phyloP scores from a whole-genome alignment of 2,113 vertebrate species.

The Phrynosoma blainvillii region DNA sequence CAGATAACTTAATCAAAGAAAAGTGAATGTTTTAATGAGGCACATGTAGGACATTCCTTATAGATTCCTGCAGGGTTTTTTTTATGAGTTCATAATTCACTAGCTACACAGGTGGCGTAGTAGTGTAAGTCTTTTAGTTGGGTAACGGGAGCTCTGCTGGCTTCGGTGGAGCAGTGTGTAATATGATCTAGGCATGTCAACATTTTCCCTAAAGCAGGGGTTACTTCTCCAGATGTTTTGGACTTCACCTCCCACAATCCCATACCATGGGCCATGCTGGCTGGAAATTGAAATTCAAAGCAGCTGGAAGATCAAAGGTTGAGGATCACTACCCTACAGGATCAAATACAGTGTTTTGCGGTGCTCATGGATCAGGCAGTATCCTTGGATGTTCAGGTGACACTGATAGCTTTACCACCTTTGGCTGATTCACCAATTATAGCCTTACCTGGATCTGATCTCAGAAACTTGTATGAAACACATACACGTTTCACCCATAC shows the following conservation, averaged over 20 bases:
- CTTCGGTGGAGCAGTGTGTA: neutral
- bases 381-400: too few species aligned
- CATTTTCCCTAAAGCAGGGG: neutral
- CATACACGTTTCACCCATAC: too few species aligned
- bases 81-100: conserved; percentile 22
- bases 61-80: neutral
- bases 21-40: conserved; percentile 38
- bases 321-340: too few species aligned
- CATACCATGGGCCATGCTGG: too few species aligned
- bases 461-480: too few species aligned
- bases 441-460: too few species aligned
- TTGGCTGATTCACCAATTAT: too few species aligned
- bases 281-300: too few species aligned
- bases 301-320: too few species aligned
- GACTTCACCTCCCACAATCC: neutral
- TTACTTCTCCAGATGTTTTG: neutral
- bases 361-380: too few species aligned
- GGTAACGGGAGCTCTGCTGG: neutral
- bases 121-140: neutral
- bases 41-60: conserved; percentile 21
- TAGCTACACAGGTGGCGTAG: conserved; percentile 9
- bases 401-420: too few species aligned
- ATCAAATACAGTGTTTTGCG: too few species aligned
- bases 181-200: neutral
- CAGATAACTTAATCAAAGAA: conserved; percentile 26